phyloP scores from a whole-genome alignment of 2,888 invertebrate genomes.

The Drosophila nr. perissopoda region DNA sequence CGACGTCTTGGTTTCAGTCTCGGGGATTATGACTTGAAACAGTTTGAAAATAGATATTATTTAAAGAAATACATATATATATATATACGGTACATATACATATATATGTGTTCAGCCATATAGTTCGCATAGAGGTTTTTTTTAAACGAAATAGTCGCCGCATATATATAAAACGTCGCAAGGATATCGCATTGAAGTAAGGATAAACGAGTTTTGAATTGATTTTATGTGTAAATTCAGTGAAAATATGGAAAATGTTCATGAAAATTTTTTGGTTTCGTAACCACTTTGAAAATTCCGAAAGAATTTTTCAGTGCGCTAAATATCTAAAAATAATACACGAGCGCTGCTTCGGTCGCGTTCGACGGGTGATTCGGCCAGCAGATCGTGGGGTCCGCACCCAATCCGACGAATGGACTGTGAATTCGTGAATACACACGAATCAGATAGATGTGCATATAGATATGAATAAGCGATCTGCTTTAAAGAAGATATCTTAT shows the following conservation, averaged over 20 bases:
- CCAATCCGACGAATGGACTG: constrained; percentile 75
- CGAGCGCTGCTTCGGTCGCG: constrained; percentile 61
- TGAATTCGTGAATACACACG: constrained; percentile 68
- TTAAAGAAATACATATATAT: constrained; percentile 75
- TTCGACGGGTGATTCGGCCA: constrained; percentile 51
- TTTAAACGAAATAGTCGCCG: constrained; percentile 52
- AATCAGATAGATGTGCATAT: constrained; percentile 53
- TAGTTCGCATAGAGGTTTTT: constrained; percentile 76
- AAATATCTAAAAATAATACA: constrained; percentile 83
- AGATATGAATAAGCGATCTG: constrained; percentile 51
- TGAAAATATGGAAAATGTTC: constrained; percentile 53
- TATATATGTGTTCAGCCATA: constrained; percentile 65
- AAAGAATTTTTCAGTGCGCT: constrained; percentile 82
- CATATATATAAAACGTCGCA: constrained; percentile 67
- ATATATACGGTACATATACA: constrained; percentile 67
- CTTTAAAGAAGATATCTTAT: constrained; percentile 35
- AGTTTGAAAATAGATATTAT: constrained; percentile 82
- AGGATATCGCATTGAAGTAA: constrained; percentile 78
- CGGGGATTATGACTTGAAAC: constrained; percentile 86
- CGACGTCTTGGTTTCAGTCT: constrained; percentile 92
- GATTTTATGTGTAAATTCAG: constrained; percentile 29
- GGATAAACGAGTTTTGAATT: constrained; percentile 31
- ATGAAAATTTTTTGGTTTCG: constrained; percentile 76
- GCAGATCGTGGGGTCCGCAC: constrained; percentile 74
- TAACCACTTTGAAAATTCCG: constrained; percentile 79